phyloP scores from a whole-genome alignment of 2,888 invertebrate genomes.

The Drosophila rubida region DNA sequence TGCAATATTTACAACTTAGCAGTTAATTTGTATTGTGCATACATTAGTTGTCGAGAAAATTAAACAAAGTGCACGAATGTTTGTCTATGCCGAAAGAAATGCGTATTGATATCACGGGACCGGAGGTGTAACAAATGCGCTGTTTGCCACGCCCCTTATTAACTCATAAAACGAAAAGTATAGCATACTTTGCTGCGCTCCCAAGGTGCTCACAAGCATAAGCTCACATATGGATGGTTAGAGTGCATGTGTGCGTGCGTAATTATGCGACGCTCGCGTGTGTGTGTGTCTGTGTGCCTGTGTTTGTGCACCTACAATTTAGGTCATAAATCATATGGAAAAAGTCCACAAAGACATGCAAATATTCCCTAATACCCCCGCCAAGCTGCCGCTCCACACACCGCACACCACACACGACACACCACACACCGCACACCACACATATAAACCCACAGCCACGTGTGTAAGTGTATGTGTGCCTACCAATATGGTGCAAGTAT shows the following conservation, averaged over 20 bases:
- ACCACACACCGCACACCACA: too few species aligned
- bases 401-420: not conserved
- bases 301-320: constrained; percentile 59
- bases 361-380: constrained; percentile 66
- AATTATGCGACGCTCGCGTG: constrained; percentile 44
- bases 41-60: too few species aligned
- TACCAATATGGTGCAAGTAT: constrained; percentile 53
- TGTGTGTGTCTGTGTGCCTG: constrained; percentile 13
- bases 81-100: not conserved
- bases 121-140: constrained; percentile 19
- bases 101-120: not conserved
- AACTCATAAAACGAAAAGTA: constrained; percentile 63
- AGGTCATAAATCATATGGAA: constrained; percentile 79
- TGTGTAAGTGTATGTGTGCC: constrained; percentile 26
- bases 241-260: constrained; percentile 34
- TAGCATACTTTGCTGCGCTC: constrained; percentile 61
- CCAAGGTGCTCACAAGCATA: constrained; percentile 41
- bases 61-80: not conserved
- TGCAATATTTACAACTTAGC: not conserved
- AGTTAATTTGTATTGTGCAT: not conserved
- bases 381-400: constrained; percentile 15
- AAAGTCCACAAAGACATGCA: constrained; percentile 73
- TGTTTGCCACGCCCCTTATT: constrained; percentile 53
- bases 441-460: constrained; percentile 10
- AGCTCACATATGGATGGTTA: constrained; percentile 8